phyloP scores from a whole-genome alignment of 2,888 invertebrate genomes.

The Tryphoninae sp. region DNA sequence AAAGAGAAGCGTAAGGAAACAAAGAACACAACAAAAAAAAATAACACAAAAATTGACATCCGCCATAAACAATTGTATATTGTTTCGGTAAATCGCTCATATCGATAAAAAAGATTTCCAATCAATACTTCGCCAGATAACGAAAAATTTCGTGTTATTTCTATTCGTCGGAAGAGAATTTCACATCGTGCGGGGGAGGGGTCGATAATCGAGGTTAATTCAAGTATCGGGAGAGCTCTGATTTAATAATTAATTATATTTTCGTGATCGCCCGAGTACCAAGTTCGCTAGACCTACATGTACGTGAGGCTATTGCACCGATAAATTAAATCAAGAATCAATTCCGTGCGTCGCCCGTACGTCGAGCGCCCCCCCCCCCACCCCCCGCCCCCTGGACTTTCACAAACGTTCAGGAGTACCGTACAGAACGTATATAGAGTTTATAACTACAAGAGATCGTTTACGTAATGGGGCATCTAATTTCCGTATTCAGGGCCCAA shows the following conservation, averaged over 20 bases:
- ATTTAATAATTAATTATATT: constrained; percentile 45
- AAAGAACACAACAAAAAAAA: neutral
- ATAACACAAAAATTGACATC: neutral
- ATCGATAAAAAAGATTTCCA: neutral
- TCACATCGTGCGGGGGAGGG: neutral
- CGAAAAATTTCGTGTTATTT: neutral
- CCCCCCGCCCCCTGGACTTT: constrained; percentile 55
- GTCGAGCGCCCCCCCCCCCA: constrained; percentile 35
- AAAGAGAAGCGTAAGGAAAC: neutral
- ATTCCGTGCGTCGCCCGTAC: constrained; percentile 56
- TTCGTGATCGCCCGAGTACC: constrained; percentile 17
- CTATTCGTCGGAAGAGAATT: constrained; percentile 13
- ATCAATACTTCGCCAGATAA: neutral
- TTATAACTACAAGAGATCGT: constrained; percentile 47
- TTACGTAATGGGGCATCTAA: constrained; percentile 63
- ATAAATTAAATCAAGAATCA: constrained; percentile 62
- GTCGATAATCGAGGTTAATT: neutral
- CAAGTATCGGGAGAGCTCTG: constrained; percentile 33
- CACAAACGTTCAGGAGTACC: constrained; percentile 55
- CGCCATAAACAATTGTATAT: neutral
- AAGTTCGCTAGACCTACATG: neutral
- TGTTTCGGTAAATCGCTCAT: neutral
- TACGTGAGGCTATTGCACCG: constrained; percentile 41
- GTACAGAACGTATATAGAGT: constrained; percentile 30
- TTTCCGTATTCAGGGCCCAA: constrained; percentile 62